Conservation (phyloP, 2,888 invertebrate species). For the Eupithecia exiguata region DNA sequence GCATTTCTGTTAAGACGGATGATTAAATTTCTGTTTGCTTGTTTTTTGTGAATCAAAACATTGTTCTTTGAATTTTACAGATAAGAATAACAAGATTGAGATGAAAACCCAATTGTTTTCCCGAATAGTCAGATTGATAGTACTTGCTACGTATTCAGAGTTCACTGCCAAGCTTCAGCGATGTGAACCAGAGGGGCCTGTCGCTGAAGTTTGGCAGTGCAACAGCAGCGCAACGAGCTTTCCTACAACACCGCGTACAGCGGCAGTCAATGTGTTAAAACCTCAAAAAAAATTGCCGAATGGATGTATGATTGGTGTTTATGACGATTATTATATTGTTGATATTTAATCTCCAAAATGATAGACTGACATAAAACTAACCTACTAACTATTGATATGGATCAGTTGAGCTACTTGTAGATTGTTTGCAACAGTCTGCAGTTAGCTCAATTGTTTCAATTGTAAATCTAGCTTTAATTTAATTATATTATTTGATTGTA, state of each 20-base stretch:
- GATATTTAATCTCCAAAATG: too few relatives aligned
- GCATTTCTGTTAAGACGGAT: conserved; percentile 12
- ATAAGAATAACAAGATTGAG: conserved; percentile 18
- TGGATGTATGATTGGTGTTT: too few relatives aligned
- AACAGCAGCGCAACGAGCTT: background rate
- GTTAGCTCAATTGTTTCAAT: too few relatives aligned
- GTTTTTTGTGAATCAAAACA: conserved; percentile 8
- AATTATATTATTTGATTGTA: too few relatives aligned
- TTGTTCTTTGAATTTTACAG: conserved; percentile 9
- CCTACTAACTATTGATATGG: too few relatives aligned
- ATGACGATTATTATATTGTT: too few relatives aligned
- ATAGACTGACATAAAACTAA: too few relatives aligned
- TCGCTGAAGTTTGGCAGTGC: background rate
- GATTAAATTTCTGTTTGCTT: conserved; percentile 18
- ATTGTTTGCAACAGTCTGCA: too few relatives aligned
- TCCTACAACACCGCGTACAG: background rate
- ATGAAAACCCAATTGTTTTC: conserved; percentile 5
- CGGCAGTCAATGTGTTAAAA: background rate
- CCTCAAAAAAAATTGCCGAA: too few relatives aligned
- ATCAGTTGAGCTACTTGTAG: too few relatives aligned
- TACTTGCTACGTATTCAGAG: background rate
- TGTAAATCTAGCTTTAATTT: too few relatives aligned
- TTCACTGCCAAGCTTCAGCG: background rate
- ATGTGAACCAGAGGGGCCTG: too few relatives aligned
- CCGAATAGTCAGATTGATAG: background rate